A percentile compares a stretch with the other conserved stretches of the same genome.
These are phyloP conservation scores for Euphysa ruthae DNA, from an alignment of 30 jellyfish, hydroid and myxozoan genomes.

Conservation along the genomic window DNA sequence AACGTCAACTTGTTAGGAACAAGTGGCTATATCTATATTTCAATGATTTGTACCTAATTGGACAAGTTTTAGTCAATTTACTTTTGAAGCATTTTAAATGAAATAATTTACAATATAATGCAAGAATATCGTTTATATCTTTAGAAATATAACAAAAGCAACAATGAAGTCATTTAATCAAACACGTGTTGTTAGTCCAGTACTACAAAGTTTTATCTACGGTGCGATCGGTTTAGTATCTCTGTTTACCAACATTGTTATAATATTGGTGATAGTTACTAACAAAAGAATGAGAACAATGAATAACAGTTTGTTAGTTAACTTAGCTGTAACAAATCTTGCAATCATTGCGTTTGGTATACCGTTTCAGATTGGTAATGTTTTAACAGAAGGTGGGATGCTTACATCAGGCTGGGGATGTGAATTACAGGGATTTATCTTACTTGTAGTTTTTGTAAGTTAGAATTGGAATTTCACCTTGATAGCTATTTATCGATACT, in stretches of 20 bases:
- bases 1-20: no score
- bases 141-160: no score
- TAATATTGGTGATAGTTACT: neutral
- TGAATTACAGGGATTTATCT: neutral
- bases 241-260: conserved; percentile 5
- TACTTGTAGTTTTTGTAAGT: conserved; percentile 1
- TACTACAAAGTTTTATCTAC: conserved; percentile 7
- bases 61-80: no score
- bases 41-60: no score
- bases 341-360: conserved; percentile 4
- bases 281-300: conserved; percentile 4
- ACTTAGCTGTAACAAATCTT: conserved; percentile 10
- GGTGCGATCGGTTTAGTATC: conserved; percentile 10
- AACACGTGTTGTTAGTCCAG: no score
- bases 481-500: conserved; percentile 23
- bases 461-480: conserved; percentile 3
- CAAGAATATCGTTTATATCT: no score
- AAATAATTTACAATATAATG: no score
- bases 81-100: no score
- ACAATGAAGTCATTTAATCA: no score
- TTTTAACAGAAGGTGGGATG: neutral
- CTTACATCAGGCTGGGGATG: neutral
- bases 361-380: conserved; percentile 2
- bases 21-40: no score
- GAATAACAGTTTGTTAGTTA: neutral